Evolutionary conservation across 2,113 vertebrate species (phyloP).

Genomic region (Peromyscus polionotus): DNA sequence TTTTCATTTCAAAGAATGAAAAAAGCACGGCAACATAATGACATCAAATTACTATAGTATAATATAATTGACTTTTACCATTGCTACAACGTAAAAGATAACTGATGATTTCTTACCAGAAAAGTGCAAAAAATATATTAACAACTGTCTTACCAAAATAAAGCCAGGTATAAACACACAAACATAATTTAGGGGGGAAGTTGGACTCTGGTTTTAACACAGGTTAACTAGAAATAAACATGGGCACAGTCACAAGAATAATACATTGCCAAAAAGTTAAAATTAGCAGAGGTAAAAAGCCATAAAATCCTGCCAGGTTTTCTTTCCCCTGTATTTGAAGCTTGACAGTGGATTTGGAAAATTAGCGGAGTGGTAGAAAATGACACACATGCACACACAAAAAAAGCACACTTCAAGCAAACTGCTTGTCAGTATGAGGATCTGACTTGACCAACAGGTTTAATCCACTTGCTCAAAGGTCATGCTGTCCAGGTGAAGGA

Average conservation of each 20-base stretch:
- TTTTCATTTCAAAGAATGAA: slow-evolving; percentile 16
- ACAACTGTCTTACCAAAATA: slow-evolving; percentile 41
- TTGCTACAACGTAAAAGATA: slow-evolving; percentile 15
- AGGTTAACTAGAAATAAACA: not conserved
- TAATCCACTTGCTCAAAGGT: slow-evolving; percentile 69
- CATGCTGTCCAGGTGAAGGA: slow-evolving; percentile 48
- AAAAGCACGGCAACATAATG: not conserved
- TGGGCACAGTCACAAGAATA: not conserved
- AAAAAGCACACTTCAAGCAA: slow-evolving; percentile 65
- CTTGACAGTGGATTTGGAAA: slow-evolving; percentile 40
- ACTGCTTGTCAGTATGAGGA: slow-evolving; percentile 61
- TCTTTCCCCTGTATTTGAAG: slow-evolving; percentile 34
- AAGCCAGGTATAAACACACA: not conserved
- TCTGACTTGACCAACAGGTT: slow-evolving; percentile 77
- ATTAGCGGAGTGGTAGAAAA: slow-evolving; percentile 47
- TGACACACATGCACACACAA: not conserved
- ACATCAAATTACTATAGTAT: slow-evolving; percentile 6
- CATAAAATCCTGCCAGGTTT: not conserved
- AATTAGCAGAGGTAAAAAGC: not conserved
- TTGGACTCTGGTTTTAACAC: not conserved
- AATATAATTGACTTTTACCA: slow-evolving; percentile 42
- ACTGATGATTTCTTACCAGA: not conserved
- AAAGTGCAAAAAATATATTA: slow-evolving; percentile 5
- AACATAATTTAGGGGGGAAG: not conserved
- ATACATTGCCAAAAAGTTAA: not conserved